Conservation (phyloP, 2,113 vertebrate species). For the Origma solitaria region DNA sequence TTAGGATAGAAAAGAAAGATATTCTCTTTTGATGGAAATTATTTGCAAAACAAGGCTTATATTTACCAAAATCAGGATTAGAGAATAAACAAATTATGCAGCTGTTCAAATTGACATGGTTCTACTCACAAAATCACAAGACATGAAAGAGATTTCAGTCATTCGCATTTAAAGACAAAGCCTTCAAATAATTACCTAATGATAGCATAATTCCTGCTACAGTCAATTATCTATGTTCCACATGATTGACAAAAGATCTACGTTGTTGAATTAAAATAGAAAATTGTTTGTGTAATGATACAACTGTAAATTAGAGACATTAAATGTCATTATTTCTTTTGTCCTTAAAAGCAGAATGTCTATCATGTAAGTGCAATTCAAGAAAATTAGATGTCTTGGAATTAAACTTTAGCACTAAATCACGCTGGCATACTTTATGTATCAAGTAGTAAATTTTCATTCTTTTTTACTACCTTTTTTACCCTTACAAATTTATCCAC, state of each 20-base stretch:
- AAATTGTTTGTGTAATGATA: not conserved
- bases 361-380: not conserved
- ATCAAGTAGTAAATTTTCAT: not conserved
- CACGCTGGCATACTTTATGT: not conserved
- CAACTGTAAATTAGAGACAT: not conserved
- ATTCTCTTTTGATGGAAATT: not conserved
- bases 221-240: not conserved
- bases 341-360: not conserved
- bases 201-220: not conserved
- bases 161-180: not conserved
- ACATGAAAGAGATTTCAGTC: not conserved
- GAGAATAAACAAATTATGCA: not conserved
- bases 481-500: not conserved
- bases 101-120: not conserved
- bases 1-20: not conserved
- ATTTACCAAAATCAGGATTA: not conserved
- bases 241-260: not conserved
- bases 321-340: not conserved
- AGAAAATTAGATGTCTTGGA: not conserved
- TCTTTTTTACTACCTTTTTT: not conserved
- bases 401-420: not conserved
- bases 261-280: not conserved
- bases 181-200: not conserved
- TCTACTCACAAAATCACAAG: not conserved
- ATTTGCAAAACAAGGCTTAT: not conserved